Conservation (phyloP, 2,113 vertebrate species). For the human region DNA sequence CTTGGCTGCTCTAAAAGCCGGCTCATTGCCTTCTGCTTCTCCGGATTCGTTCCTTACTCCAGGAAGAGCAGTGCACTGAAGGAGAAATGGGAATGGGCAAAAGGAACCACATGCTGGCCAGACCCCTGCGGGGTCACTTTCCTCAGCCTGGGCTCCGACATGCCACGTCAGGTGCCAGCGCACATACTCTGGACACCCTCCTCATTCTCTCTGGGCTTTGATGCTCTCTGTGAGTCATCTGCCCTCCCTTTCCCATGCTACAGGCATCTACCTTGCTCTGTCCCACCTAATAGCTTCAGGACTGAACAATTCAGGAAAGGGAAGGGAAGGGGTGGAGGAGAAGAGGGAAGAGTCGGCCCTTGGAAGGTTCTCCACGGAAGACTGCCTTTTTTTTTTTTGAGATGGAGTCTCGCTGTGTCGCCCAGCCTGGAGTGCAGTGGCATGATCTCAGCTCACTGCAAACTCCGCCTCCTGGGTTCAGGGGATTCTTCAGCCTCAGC, state of each 20-base stretch:
- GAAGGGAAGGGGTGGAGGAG: not conserved
- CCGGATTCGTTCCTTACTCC: not conserved
- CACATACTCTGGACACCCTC: not conserved
- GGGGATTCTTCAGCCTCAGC: too few species aligned
- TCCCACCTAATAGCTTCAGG: not conserved
- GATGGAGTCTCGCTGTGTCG: too few species aligned
- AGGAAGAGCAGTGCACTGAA: not conserved
- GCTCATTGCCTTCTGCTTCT: not conserved
- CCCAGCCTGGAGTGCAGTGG: too few species aligned
- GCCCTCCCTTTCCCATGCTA: not conserved
- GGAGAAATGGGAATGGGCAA: not conserved
- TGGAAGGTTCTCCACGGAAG: not conserved
- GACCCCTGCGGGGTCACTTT: not conserved
- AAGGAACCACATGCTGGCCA: not conserved
- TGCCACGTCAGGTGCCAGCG: rapidly evolving
- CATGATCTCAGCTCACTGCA: too few species aligned
- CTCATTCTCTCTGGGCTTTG: not conserved
- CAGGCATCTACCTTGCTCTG: not conserved
- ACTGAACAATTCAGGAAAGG: not conserved
- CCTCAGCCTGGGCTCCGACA: not conserved
- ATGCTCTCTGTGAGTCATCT: not conserved
- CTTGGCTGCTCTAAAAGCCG: not conserved
- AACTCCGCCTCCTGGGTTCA: too few species aligned
- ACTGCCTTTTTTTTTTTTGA: not conserved
- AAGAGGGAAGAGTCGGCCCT: not conserved